These are phyloP conservation scores for Mycteria americana DNA, from an alignment of 2,797 vertebrate species.

Conservation along the genomic window DNA sequence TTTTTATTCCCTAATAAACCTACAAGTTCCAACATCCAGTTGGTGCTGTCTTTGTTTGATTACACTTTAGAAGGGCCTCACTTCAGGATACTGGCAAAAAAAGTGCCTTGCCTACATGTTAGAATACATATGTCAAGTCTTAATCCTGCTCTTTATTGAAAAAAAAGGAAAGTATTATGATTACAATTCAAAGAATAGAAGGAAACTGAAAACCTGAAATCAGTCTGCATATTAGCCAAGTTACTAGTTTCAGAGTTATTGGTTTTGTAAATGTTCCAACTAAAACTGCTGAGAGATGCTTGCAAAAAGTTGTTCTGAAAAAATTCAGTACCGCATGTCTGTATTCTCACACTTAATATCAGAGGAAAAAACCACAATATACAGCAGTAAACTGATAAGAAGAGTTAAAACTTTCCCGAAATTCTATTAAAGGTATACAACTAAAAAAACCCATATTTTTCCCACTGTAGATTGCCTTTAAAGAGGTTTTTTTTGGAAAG, in stretches of 20 bases:
- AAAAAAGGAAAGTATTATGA: background rate
- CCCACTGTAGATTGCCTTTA: background rate
- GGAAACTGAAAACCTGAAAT: background rate
- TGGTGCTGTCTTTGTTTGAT: background rate
- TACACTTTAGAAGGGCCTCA: background rate
- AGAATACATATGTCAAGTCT: background rate
- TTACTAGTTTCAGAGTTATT: background rate
- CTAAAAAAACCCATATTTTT: background rate
- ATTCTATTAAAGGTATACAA: background rate
- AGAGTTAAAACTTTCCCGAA: background rate
- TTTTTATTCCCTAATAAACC: background rate
- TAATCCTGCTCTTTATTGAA: background rate
- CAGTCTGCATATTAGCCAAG: background rate
- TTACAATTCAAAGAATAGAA: background rate
- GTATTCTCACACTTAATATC: background rate
- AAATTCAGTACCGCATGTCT: background rate
- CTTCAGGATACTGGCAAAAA: background rate
- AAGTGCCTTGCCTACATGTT: background rate
- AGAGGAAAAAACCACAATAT: background rate
- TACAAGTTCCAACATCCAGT: background rate
- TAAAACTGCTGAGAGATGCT: background rate
- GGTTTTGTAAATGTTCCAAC: background rate
- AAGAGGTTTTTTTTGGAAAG: rapidly evolving
- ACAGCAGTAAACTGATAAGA: background rate
- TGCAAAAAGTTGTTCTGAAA: background rate